Conservation (phyloP, 2,113 vertebrate species). For the Bufo bufo region DNA sequence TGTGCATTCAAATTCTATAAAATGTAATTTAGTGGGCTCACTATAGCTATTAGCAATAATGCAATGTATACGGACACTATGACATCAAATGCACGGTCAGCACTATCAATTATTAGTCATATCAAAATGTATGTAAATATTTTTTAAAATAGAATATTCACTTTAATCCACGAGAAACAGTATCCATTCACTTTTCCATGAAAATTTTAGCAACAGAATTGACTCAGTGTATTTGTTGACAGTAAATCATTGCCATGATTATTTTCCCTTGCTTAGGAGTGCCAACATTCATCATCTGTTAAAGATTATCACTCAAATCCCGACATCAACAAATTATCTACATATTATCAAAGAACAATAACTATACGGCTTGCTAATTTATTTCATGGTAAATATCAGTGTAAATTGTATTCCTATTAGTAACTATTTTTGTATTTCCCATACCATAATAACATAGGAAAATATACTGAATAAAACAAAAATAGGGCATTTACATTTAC, state of each 20-base stretch:
- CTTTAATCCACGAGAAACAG: not conserved
- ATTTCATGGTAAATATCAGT: not conserved
- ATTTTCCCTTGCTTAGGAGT: not conserved
- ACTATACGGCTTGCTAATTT: not conserved
- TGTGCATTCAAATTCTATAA: not conserved
- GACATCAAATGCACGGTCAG: not conserved
- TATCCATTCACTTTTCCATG: not conserved
- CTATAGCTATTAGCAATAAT: not conserved
- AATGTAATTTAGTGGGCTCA: not conserved
- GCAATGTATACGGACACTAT: not conserved
- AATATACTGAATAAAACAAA: slow-evolving; percentile 20
- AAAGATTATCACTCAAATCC: not conserved
- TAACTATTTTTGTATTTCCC: not conserved
- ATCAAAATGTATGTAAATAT: not conserved
- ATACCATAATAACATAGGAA: not conserved
- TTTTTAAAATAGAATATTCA: not conserved
- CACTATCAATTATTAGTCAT: not conserved
- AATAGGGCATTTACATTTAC: slow-evolving; percentile 52
- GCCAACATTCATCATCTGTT: not conserved
- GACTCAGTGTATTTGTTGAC: not conserved
- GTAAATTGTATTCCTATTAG: not conserved
- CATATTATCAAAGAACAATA: not conserved
- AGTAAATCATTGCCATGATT: not conserved
- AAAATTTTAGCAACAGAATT: not conserved
- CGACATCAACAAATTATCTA: not conserved